Evolutionary conservation across 2,888 invertebrate species (phyloP).

Genomic region (Dryocosmus kuriphilus): DNA sequence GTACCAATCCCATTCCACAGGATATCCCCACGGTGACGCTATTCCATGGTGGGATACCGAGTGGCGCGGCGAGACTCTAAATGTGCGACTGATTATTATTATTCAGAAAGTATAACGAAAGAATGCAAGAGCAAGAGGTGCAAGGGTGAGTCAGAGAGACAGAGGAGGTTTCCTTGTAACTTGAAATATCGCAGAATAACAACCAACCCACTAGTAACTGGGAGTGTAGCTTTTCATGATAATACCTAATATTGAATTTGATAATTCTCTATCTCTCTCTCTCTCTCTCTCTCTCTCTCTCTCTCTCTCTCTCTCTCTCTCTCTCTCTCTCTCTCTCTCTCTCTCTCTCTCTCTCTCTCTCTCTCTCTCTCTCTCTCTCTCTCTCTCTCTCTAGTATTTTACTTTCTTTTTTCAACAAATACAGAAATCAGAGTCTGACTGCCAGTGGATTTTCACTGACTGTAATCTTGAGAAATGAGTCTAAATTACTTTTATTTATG

Average conservation of each 20-base stretch:
- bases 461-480: too few relatives aligned
- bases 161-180: conserved; percentile 58
- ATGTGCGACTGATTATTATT: conserved; percentile 67
- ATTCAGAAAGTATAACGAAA: conserved; percentile 69
- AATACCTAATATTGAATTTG: conserved; percentile 20
- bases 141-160: conserved; percentile 43
- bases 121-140: conserved; percentile 50
- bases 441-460: too few relatives aligned
- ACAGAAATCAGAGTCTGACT: too few relatives aligned
- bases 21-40: conserved; percentile 52
- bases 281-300: too few relatives aligned
- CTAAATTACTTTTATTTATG: too few relatives aligned
- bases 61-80: conserved; percentile 62
- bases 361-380: too few relatives aligned
- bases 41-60: conserved; percentile 50
- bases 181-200: conserved; percentile 49
- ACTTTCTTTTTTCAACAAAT: too few relatives aligned
- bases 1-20: conserved; percentile 48
- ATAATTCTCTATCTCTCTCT: too few relatives aligned
- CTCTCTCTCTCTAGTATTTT: too few relatives aligned
- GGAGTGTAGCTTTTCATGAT: conserved; percentile 21
- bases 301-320: too few relatives aligned
- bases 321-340: too few relatives aligned
- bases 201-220: background rate
- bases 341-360: too few relatives aligned